A percentile compares a stretch with the other conserved stretches of the same genome.
These are phyloP conservation scores for Coenobita brevimanus DNA, from an alignment of 1,140 invertebrate genomes.

Conservation along the genomic window DNA sequence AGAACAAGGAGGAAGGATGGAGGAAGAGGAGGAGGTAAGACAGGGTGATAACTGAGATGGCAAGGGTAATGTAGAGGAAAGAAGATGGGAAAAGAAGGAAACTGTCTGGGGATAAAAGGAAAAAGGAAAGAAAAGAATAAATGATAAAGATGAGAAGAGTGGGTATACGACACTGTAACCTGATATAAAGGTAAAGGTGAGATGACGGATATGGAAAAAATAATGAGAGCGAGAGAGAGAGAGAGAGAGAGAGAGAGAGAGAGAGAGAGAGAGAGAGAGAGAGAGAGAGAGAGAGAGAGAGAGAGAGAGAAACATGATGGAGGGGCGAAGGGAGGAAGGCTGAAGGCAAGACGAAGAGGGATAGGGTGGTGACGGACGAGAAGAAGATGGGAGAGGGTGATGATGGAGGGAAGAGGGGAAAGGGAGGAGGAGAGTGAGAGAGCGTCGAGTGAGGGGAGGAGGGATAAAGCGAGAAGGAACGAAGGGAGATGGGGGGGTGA, in stretches of 20 bases:
- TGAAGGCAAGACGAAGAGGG: not conserved
- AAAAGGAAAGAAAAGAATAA: not conserved
- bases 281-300: too few species aligned
- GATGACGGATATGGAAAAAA: not conserved
- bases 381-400: not conserved
- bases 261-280: too few species aligned
- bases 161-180: not conserved
- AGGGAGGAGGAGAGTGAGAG: not conserved
- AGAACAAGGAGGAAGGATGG: too few species aligned
- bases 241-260: constrained; percentile 1
- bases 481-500: not conserved
- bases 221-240: not conserved
- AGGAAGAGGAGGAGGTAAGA: not conserved
- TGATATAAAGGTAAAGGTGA: not conserved
- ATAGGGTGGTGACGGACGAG: not conserved
- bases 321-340: not conserved
- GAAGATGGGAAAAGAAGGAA: not conserved
- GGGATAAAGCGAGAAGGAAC: not conserved
- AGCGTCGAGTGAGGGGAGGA: too few species aligned
- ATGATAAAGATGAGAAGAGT: not conserved
- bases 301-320: too few species aligned
- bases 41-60: too few species aligned
- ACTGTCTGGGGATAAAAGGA: too few species aligned
- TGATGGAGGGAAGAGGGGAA: not conserved
- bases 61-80: too few species aligned